These are phyloP conservation scores for Leucophenga maculata DNA, from an alignment of 2,888 invertebrate genomes.

Conservation along the genomic window DNA sequence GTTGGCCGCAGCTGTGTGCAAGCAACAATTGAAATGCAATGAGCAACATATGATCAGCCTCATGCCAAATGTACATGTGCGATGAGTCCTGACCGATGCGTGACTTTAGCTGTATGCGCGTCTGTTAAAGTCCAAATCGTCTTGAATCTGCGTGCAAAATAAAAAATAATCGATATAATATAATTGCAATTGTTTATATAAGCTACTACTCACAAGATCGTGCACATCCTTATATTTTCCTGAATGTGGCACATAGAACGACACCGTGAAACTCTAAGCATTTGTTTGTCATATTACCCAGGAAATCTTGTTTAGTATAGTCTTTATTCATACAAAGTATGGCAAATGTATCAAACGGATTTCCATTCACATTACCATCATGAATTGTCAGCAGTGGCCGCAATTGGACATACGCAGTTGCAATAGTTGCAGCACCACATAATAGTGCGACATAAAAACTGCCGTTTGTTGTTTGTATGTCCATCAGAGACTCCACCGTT, in stretches of 20 bases:
- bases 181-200: neutral
- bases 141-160: slow-evolving; percentile 33
- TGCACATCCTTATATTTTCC: slow-evolving; percentile 24
- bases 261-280: slow-evolving; percentile 49
- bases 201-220: slow-evolving; percentile 32
- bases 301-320: neutral
- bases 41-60: slow-evolving; percentile 47
- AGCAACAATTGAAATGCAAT: slow-evolving; percentile 49
- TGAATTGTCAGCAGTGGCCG: slow-evolving; percentile 40
- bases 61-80: slow-evolving; percentile 25
- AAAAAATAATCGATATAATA: neutral
- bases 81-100: neutral
- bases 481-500: neutral
- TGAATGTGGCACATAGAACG: slow-evolving; percentile 47
- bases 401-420: slow-evolving; percentile 19
- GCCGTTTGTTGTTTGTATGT: neutral
- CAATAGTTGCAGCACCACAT: slow-evolving; percentile 4
- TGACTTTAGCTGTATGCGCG: slow-evolving; percentile 38
- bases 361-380: slow-evolving; percentile 24
- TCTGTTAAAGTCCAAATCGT: slow-evolving; percentile 49
- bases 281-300: slow-evolving; percentile 35
- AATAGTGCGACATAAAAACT: slow-evolving; percentile 33
- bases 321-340: slow-evolving; percentile 36
- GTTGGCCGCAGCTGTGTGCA: slow-evolving; percentile 44
- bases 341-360: slow-evolving; percentile 48